Percentiles rank a stretch among this genome's conserved stretches.
Evolutionary conservation across 2,797 vertebrate species (phyloP).

Genomic region (Mergus octosetaceus): DNA sequence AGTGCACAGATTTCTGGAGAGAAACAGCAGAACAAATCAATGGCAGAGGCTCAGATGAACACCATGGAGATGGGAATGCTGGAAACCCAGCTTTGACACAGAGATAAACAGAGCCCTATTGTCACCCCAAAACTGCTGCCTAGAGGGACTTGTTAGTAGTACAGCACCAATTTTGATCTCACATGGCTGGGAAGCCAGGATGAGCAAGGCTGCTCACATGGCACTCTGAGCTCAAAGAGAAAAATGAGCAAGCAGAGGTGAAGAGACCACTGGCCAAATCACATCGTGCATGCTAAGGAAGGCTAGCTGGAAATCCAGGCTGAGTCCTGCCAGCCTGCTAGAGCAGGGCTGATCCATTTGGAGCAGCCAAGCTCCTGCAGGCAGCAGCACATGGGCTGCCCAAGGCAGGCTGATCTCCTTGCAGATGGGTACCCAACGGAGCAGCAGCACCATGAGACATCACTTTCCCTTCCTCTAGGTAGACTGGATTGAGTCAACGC

Average conservation of each 20-base stretch:
- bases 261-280: neutral
- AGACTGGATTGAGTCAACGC: neutral
- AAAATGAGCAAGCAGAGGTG: neutral
- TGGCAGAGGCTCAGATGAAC: neutral
- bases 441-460: neutral
- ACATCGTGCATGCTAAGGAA: neutral
- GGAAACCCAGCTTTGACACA: neutral
- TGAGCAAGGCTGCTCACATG: neutral
- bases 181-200: neutral
- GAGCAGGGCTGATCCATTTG: neutral
- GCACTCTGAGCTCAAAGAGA: neutral
- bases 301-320: neutral
- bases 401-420: neutral
- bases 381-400: neutral
- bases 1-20: constrained; percentile 85
- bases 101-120: neutral
- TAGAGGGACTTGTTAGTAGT: neutral
- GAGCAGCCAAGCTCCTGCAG: neutral
- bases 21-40: neutral
- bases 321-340: neutral
- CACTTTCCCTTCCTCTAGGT: neutral
- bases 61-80: neutral
- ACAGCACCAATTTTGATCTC: neutral
- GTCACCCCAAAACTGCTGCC: neutral
- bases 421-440: neutral